These are phyloP conservation scores for Andrena praecox DNA, from an alignment of 2,888 invertebrate genomes.

Conservation along the genomic window DNA sequence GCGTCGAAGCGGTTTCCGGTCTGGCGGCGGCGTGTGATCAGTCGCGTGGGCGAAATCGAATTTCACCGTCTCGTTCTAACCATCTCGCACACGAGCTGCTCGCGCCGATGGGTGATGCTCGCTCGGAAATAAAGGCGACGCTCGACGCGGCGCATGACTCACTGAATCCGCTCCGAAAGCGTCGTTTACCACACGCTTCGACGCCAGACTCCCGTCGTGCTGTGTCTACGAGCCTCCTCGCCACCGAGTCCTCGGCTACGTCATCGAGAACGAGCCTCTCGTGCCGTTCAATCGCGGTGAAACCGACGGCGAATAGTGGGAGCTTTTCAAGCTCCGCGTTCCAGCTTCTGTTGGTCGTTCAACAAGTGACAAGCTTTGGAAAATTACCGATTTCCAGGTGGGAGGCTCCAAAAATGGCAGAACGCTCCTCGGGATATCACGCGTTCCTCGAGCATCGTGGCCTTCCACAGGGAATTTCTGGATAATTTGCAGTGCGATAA, in stretches of 20 bases:
- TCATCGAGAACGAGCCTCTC: neutral
- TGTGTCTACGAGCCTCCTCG: conserved; percentile 22
- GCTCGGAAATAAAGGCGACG: conserved; percentile 43
- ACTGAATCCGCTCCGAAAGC: conserved; percentile 45
- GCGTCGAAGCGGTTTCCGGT: conserved; percentile 41
- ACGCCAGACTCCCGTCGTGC: conserved; percentile 35
- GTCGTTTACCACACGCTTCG: conserved; percentile 46
- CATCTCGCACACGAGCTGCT: conserved; percentile 30
- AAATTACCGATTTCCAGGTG: too few species aligned
- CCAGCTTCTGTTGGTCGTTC: too few species aligned
- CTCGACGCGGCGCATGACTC: conserved; percentile 51
- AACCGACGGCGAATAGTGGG: neutral
- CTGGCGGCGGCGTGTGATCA: conserved; percentile 28
- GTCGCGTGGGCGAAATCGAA: conserved; percentile 29
- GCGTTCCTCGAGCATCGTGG: too few species aligned
- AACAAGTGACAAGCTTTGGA: too few species aligned
- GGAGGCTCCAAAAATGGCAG: too few species aligned
- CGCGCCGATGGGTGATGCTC: conserved; percentile 35
- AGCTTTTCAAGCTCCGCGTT: neutral
- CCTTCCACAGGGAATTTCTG: too few species aligned
- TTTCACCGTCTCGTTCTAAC: conserved; percentile 40
- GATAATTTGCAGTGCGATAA: too few species aligned
- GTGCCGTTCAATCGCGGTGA: neutral
- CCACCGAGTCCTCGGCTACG: neutral
- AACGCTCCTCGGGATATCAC: too few species aligned